Evolutionary conservation across 2,888 invertebrate species (phyloP).

Genomic region (Physocephala rufipes): DNA sequence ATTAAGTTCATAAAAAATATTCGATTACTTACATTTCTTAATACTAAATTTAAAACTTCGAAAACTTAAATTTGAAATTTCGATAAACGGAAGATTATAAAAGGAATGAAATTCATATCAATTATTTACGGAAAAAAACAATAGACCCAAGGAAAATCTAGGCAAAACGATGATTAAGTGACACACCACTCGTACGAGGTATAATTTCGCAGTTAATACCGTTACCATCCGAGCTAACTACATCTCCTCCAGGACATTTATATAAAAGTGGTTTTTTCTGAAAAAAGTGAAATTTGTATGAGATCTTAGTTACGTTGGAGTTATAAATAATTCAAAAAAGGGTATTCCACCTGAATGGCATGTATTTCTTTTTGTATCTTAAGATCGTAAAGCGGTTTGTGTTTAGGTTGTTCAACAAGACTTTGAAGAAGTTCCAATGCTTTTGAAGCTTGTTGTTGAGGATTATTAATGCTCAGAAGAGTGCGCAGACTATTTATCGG

Average conservation of each 20-base stretch:
- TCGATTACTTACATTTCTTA: conserved; percentile 16
- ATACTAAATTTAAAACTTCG: background rate
- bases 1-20: too few species aligned
- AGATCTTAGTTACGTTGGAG: background rate
- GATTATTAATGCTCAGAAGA: conserved; percentile 43
- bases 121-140: background rate
- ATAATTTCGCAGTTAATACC: conserved; percentile 51
- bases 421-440: conserved; percentile 50
- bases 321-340: conserved; percentile 6
- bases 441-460: conserved; percentile 47
- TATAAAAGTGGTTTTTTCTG: conserved; percentile 53
- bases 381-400: conserved; percentile 52
- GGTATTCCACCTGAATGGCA: conserved; percentile 51
- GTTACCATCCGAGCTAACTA: conserved; percentile 53
- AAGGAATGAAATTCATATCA: background rate
- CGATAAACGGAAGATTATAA: too few species aligned
- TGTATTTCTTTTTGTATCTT: conserved; percentile 55
- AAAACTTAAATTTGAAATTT: conserved; percentile 2
- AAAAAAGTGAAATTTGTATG: conserved; percentile 16
- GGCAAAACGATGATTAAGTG: conserved; percentile 55
- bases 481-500: conserved; percentile 43
- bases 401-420: conserved; percentile 44
- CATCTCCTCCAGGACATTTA: conserved; percentile 53
- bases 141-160: conserved; percentile 33
- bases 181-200: conserved; percentile 50